Base-by-base conservation (phyloP, 2,888 invertebrate genomes). In the Asteroscopus sphinx region DNA sequence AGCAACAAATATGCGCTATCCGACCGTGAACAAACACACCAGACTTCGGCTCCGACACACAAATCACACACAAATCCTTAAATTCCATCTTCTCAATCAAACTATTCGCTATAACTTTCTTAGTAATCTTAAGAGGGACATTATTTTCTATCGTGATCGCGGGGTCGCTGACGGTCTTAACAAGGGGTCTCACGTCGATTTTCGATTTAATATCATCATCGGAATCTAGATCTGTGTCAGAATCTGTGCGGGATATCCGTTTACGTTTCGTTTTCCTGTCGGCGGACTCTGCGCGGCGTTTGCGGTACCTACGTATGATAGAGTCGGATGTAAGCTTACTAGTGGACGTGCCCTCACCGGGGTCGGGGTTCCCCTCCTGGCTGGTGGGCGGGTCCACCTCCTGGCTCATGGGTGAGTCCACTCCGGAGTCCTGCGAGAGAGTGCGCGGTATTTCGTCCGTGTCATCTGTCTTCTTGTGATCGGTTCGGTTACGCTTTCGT, bases 21-120 rank as follows among this genome's bases (percentile, higher is more conserved):
- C 95, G 90, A 0, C 96, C 96, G 79, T 97, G 96, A 0, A 96
- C 95, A 76, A 96, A 96, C 32, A 96, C 95, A 0, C 96, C 96
- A 51, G 96, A 95, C 80, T 96, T 96, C 0, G 96, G 96, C 44
- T 94, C 95, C 0, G 89, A 83, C 21, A 95, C 93, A 77, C 96
- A 97, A 13, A 95, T 92, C 21, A 96, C 95, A 78, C 97, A 97
- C 77, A 94, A 81, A 42, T 88, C 87, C 79, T 76, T 86, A 0
- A 61, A 66, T 3, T 84, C 85, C n/a, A 85, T 44, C 32, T 82
- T 87, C 35, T 86, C 85, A 51, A 86, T 87, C 6, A 85, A 52
- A 13, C 76, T 77, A 25, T 85, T 81, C 0, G 81, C 76, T 57
- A 88, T 76, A 0, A 83, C 76, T 36, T 83, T 86, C 58, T 87